Evolutionary conservation across 2,888 invertebrate species (phyloP).

Genomic region (Micoletzkya japonica): DNA sequence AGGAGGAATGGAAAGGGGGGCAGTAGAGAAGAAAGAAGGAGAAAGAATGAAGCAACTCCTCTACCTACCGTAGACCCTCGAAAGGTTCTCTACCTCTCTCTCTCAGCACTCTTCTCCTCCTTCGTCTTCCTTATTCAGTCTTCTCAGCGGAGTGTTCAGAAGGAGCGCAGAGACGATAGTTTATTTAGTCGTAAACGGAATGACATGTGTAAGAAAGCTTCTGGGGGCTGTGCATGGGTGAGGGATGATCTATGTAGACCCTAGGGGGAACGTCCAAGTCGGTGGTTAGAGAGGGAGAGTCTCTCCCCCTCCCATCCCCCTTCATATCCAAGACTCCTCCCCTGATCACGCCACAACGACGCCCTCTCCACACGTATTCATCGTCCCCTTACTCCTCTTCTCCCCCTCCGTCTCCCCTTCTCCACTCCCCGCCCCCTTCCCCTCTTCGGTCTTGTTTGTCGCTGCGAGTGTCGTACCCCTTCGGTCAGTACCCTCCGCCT

Average conservation of each 20-base stretch:
- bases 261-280: too few species aligned
- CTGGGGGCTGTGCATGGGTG: too few species aligned
- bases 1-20: neutral
- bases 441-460: neutral
- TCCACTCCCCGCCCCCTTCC: neutral
- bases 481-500: neutral
- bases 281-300: too few species aligned
- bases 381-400: too few species aligned
- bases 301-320: neutral
- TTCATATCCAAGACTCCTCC: neutral
- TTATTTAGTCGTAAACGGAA: too few species aligned
- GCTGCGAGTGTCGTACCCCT: neutral
- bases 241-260: too few species aligned
- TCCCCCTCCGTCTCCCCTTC: too few species aligned
- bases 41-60: neutral
- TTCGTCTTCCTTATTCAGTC: slow-evolving; percentile 7
- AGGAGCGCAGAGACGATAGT: too few species aligned
- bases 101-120: neutral
- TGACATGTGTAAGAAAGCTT: too few species aligned
- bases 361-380: too few species aligned
- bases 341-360: too few species aligned
- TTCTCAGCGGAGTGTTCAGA: neutral
- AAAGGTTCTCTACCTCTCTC: neutral
- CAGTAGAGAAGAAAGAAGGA: neutral
- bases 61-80: neutral